phyloP scores from a whole-genome alignment of 2,888 invertebrate species.

The Sisyra nigra region DNA sequence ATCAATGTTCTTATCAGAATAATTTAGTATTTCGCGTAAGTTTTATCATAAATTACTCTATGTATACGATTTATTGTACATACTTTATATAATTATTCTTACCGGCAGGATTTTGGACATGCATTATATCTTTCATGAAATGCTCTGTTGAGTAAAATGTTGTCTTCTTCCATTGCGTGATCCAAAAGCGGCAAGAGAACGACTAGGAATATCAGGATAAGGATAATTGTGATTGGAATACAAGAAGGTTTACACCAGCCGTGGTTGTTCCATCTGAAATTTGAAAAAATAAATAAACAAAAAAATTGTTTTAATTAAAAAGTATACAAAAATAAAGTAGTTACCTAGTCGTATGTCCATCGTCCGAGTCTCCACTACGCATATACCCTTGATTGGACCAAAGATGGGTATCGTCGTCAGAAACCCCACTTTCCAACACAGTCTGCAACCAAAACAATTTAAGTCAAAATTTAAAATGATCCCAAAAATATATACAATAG shows the following conservation, averaged over 20 bases:
- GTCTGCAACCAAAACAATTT: slow-evolving; percentile 31
- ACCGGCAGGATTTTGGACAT: slow-evolving; percentile 51
- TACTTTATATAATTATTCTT: slow-evolving; percentile 16
- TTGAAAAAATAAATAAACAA: background rate
- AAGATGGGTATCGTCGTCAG: slow-evolving; percentile 53
- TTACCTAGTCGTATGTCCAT: slow-evolving; percentile 41
- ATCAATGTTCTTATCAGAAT: too few species aligned
- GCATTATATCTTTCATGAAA: slow-evolving; percentile 22
- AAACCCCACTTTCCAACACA: slow-evolving; percentile 49
- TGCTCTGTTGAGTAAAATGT: slow-evolving; percentile 21
- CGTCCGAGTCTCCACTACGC: slow-evolving; percentile 49
- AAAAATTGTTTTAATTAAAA: background rate
- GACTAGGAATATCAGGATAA: slow-evolving; percentile 62
- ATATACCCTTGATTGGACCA: slow-evolving; percentile 59
- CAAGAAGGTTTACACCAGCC: slow-evolving; percentile 69
- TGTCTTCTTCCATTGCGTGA: slow-evolving; percentile 40
- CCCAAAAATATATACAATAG: too few species aligned
- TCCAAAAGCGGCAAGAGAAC: slow-evolving; percentile 60
- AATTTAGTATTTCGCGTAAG: too few species aligned
- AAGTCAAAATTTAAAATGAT: background rate
- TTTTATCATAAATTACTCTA: too few species aligned
- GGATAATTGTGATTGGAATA: slow-evolving; percentile 66
- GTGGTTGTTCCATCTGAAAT: slow-evolving; percentile 38
- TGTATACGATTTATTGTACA: too few species aligned
- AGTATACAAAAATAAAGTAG: too few species aligned